phyloP scores from a whole-genome alignment of 2,113 vertebrate genomes.

The Condylura cristata region DNA sequence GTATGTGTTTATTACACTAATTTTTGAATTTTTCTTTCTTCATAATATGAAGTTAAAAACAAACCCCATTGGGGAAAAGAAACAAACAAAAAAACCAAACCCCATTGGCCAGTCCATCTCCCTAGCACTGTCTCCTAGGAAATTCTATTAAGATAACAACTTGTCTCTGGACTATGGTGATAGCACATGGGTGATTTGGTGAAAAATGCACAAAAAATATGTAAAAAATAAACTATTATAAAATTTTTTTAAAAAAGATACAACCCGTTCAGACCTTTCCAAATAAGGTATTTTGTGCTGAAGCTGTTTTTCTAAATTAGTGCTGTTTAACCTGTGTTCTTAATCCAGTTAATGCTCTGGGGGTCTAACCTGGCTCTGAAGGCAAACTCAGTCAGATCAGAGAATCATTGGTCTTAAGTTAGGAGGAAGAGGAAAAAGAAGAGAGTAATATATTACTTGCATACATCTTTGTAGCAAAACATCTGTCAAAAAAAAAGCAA shows the following conservation, averaged over 20 bases:
- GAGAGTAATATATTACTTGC: background rate
- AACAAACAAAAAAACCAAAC: too few species aligned
- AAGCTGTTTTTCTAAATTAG: background rate
- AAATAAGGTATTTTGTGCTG: background rate
- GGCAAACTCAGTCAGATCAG: background rate
- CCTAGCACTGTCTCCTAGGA: background rate
- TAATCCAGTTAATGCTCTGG: background rate
- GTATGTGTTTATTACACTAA: background rate
- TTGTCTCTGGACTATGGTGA: too few species aligned
- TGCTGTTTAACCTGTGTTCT: background rate
- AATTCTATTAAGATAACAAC: background rate
- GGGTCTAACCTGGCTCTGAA: background rate
- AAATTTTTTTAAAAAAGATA: too few species aligned
- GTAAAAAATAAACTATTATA: too few species aligned
- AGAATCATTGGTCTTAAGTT: background rate
- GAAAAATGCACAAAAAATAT: too few species aligned
- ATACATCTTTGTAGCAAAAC: background rate
- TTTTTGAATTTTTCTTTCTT: background rate
- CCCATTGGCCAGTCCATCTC: accelerated
- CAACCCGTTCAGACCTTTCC: background rate
- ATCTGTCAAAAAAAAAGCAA: too few species aligned
- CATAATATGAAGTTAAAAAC: background rate
- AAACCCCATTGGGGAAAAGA: too few species aligned
- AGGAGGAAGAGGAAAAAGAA: background rate
- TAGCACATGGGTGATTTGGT: too few species aligned